phyloP scores from a whole-genome alignment of 2,113 vertebrate species.

The Catagonus wagneri region DNA sequence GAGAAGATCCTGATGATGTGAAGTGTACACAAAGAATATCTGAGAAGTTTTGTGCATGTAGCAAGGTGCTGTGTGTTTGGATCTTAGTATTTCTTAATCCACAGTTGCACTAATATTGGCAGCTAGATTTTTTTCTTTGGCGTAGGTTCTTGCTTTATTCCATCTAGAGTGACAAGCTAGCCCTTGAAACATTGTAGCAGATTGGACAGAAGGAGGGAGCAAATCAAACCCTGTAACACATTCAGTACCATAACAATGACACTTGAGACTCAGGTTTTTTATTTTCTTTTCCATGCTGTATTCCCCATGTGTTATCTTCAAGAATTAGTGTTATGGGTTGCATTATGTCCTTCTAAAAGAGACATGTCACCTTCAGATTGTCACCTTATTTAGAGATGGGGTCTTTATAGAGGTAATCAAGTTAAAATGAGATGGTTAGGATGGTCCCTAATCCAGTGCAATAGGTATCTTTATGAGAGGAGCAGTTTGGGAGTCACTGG shows the following conservation, averaged over 20 bases:
- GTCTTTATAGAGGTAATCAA: neutral
- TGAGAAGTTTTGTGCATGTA: neutral
- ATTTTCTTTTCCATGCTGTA: neutral
- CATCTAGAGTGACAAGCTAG: neutral
- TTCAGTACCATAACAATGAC: neutral
- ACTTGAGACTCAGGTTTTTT: neutral
- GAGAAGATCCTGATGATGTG: neutral
- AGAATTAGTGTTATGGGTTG: neutral
- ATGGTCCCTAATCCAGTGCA: neutral
- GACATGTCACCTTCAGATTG: neutral
- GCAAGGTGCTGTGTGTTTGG: conserved; percentile 6
- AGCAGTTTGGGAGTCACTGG: neutral
- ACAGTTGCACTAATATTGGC: neutral
- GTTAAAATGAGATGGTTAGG: neutral
- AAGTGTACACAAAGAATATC: neutral
- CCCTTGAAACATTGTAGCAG: neutral
- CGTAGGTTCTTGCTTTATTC: neutral
- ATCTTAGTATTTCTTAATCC: neutral
- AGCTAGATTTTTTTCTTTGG: conserved; percentile 28
- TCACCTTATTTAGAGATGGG: neutral
- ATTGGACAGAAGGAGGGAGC: neutral
- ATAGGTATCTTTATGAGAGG: neutral
- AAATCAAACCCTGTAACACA: neutral
- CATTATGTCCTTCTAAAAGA: neutral
- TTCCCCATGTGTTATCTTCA: neutral